These are phyloP conservation scores for Acrocephalus arundinaceus DNA, from an alignment of 2,113 vertebrate species.

Conservation along the genomic window DNA sequence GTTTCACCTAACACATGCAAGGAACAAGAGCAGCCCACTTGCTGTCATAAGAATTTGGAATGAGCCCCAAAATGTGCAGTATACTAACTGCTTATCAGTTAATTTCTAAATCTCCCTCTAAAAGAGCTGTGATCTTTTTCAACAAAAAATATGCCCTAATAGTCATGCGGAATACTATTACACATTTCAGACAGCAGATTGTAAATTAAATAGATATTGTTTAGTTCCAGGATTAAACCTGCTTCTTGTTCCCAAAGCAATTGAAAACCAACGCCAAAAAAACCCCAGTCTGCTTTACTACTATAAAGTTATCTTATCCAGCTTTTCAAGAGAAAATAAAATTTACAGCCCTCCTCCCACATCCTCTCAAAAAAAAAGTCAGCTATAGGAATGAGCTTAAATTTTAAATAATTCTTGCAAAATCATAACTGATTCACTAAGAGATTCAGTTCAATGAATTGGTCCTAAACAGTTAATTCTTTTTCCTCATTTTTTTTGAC, in stretches of 20 bases:
- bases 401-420: neutral
- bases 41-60: neutral
- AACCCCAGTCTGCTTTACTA: neutral
- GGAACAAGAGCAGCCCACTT: neutral
- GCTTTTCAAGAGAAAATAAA: neutral
- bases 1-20: neutral
- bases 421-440: neutral
- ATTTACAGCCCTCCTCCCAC: neutral
- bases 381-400: neutral
- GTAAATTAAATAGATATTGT: neutral
- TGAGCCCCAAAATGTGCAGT: neutral
- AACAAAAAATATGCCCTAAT: neutral
- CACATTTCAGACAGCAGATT: neutral
- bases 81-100: neutral
- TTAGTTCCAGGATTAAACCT: neutral
- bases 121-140: neutral
- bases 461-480: slow-evolving; percentile 64
- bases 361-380: neutral
- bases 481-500: neutral
- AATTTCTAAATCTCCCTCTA: neutral
- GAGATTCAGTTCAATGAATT: slow-evolving; percentile 6
- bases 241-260: neutral
- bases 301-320: neutral
- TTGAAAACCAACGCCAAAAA: neutral
- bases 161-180: neutral